Evolutionary conservation across 37 sponge, comb jelly and placozoan genomes (phyloP).

Genomic region (Halichondria panicea): DNA sequence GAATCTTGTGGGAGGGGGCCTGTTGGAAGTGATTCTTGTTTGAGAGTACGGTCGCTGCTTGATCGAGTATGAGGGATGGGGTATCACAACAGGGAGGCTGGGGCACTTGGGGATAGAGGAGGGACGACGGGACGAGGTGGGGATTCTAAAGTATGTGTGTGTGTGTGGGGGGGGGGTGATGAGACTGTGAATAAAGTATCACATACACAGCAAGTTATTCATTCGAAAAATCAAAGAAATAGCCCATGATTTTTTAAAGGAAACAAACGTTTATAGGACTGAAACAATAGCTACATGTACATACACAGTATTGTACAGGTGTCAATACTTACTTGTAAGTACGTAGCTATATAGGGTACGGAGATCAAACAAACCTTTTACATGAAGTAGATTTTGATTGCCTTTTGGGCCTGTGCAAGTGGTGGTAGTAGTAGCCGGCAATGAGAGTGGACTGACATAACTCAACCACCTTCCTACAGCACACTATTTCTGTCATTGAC

Average conservation of each 20-base stretch:
- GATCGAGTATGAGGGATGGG: not conserved
- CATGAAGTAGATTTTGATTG: not conserved
- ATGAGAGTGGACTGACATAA: conserved; percentile 32
- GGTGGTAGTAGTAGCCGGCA: conserved; percentile 50
- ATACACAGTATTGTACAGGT: too few relatives aligned
- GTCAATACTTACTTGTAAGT: too few relatives aligned
- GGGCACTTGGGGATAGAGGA: conserved; percentile 20
- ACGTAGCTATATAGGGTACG: too few relatives aligned
- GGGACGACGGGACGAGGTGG: not conserved
- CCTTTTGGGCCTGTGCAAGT: not conserved
- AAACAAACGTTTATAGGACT: too few relatives aligned
- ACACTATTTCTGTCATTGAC: conserved; percentile 67
- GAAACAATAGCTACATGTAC: too few relatives aligned
- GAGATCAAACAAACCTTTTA: conserved; percentile 2
- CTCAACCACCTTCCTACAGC: conserved; percentile 61
- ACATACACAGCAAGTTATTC: too few relatives aligned
- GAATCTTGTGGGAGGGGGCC: too few relatives aligned
- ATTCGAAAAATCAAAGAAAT: too few relatives aligned
- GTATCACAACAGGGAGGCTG: conserved; percentile 3
- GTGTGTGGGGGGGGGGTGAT: not conserved
- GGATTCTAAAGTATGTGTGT: not conserved
- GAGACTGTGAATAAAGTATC: too few relatives aligned
- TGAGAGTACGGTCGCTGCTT: not conserved
- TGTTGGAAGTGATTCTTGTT: not conserved
- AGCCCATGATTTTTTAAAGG: too few relatives aligned